Evolutionary conservation across 2,113 vertebrate genomes (phyloP).

Genomic region (Chroicocephalus ridibundus): DNA sequence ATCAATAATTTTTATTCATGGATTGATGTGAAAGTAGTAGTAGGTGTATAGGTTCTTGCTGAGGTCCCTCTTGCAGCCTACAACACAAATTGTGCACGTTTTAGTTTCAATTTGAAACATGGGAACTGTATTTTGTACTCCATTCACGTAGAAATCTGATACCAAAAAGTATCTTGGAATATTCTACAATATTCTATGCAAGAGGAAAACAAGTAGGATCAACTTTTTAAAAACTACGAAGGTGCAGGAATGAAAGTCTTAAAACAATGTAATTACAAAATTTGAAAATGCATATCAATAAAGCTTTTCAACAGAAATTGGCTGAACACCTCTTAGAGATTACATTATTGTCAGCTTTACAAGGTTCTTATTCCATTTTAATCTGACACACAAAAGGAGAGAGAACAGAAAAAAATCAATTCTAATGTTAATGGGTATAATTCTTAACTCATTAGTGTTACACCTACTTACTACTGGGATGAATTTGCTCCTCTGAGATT

Average conservation of each 20-base stretch:
- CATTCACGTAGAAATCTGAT: neutral
- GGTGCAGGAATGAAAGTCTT: neutral
- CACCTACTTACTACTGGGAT: constrained; percentile 13
- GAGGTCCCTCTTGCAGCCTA: neutral
- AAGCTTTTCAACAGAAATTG: neutral
- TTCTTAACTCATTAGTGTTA: constrained; percentile 38
- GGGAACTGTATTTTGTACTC: neutral
- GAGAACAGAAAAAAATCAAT: constrained; percentile 44
- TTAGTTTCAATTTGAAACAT: neutral
- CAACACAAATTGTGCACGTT: neutral
- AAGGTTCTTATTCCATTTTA: constrained; percentile 20
- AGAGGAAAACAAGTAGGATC: neutral
- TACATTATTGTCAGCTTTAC: constrained; percentile 3
- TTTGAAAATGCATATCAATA: neutral
- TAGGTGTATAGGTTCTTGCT: neutral
- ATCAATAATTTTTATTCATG: neutral
- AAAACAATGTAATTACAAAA: neutral
- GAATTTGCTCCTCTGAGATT: constrained; percentile 33
- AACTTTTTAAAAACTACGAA: neutral
- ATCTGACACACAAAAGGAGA: constrained; percentile 1
- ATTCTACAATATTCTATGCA: neutral
- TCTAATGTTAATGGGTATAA: constrained; percentile 39
- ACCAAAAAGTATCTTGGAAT: neutral
- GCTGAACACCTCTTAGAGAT: neutral
- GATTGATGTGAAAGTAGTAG: neutral